Evolutionary conservation across 2,888 invertebrate genomes (phyloP), one percentile per base, ranked within the genome.

Genomic region (Lamproptera curius): DNA sequence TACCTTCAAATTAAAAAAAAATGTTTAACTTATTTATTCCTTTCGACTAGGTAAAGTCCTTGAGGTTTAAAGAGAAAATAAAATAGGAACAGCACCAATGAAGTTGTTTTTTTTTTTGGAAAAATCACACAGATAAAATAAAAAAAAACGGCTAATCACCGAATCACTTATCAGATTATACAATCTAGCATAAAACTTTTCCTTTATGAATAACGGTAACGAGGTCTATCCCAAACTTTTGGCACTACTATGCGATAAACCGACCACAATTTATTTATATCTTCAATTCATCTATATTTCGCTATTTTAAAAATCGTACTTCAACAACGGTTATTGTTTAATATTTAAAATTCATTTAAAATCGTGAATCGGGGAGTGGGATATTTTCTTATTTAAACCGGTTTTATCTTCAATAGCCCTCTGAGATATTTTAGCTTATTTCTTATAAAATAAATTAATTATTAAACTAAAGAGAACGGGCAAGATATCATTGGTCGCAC

Each of bases 401-500:
- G n/a, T n/a, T n/a, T n/a, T n/a, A n/a, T n/a, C n/a, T n/a, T n/a
- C n/a, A n/a, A n/a, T n/a, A n/a, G n/a, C n/a, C n/a, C n/a, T n/a
- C n/a, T n/a, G 10, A 28, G 28, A 28, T 28, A n/a, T 9, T 9
- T 28, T 16, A 14, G 16, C 15, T 17, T 15, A 26, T 43, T 16
- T 11, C 16, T 8, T 45, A 39, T 20, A 33, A n/a, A 14, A 14
- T 15, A 39, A 38, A 20, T 34, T 39, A 34, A 13, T 23, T n/a
- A n/a, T n/a, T n/a, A n/a, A n/a, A n/a, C n/a, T n/a, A 33, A 40
- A 35, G 39, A 51, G 34, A 46, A 26, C 38, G 52, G 83, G 83
- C 83, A 84, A 84, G 83, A 83, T 67, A 68, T 60, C 59, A 67
- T 58, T 63, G 66, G 80, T 81, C 83, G 76, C 67, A 70, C 80